Evolutionary conservation across 2,113 vertebrate genomes (phyloP).

Genomic region (Poicephalus meyeri): DNA sequence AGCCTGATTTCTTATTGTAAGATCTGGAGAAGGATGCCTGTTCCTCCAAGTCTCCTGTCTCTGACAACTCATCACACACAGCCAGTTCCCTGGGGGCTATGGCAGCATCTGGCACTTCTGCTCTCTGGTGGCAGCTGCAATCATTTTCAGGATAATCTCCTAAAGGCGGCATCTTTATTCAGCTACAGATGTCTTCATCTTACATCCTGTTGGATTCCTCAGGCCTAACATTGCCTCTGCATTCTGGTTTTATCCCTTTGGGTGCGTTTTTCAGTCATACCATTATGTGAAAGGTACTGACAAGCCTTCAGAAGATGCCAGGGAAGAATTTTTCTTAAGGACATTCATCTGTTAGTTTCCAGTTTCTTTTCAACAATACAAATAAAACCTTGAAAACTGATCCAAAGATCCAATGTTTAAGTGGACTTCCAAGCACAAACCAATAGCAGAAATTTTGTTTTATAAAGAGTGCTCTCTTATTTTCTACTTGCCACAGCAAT

Average conservation of each 20-base stretch:
- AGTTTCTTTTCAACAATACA: not conserved
- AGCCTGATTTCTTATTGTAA: not conserved
- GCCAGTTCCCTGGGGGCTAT: not conserved
- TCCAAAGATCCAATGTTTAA: not conserved
- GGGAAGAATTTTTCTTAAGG: not conserved
- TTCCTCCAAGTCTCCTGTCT: conserved; percentile 7
- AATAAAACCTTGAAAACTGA: not conserved
- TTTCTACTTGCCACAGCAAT: not conserved
- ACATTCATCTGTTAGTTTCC: not conserved
- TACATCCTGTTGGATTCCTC: conserved; percentile 61
- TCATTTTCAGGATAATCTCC: conserved; percentile 66
- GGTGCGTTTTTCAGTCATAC: not conserved
- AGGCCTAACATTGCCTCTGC: not conserved
- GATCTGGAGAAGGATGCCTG: conserved; percentile 20
- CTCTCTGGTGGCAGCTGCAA: conserved; percentile 66
- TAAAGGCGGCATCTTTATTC: conserved; percentile 58
- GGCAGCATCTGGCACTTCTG: conserved; percentile 59
- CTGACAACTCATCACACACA: not conserved
- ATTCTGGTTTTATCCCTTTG: not conserved
- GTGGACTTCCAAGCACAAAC: not conserved
- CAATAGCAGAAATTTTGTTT: not conserved
- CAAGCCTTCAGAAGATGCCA: not conserved
- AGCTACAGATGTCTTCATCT: conserved; percentile 70
- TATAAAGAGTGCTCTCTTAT: not conserved
- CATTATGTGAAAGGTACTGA: conserved; percentile 20